phyloP scores from a whole-genome alignment of 1,140 invertebrate genomes.

The Adelges cooleyi region DNA sequence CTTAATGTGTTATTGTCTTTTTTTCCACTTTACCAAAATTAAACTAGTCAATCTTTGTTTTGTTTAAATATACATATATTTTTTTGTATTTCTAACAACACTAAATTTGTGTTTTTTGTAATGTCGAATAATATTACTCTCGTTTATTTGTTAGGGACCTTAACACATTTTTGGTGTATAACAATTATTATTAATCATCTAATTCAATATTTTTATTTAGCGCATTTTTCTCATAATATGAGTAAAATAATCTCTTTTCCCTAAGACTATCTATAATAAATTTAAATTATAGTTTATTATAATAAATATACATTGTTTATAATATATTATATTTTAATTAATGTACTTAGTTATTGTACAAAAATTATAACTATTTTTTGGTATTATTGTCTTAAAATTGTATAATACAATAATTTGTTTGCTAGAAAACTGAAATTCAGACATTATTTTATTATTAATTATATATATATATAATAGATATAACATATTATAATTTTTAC shows the following conservation, averaged over 20 bases:
- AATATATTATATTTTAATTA: neutral
- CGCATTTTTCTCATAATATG: neutral
- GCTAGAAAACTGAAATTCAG: too few relatives aligned
- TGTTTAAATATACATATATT: constrained; percentile 20
- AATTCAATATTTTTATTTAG: too few relatives aligned
- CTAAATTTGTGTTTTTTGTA: neutral
- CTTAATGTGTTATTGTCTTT: neutral
- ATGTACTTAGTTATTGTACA: neutral
- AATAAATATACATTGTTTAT: neutral
- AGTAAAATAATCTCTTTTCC: neutral
- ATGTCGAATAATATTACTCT: neutral
- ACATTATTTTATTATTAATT: too few relatives aligned
- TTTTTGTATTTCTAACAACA: constrained; percentile 14
- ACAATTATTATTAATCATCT: neutral
- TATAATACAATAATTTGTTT: too few relatives aligned
- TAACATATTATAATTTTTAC: too few relatives aligned
- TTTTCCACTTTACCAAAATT: constrained; percentile 21
- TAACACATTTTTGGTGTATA: neutral
- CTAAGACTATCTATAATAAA: neutral
- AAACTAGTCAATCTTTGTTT: constrained; percentile 28
- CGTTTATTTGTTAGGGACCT: neutral
- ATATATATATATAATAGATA: too few relatives aligned
- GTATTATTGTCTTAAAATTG: neutral
- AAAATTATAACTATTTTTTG: neutral
- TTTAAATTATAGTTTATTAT: neutral